Conservation (phyloP, 2,888 invertebrate genomes). For the Drosophila mettleri region DNA sequence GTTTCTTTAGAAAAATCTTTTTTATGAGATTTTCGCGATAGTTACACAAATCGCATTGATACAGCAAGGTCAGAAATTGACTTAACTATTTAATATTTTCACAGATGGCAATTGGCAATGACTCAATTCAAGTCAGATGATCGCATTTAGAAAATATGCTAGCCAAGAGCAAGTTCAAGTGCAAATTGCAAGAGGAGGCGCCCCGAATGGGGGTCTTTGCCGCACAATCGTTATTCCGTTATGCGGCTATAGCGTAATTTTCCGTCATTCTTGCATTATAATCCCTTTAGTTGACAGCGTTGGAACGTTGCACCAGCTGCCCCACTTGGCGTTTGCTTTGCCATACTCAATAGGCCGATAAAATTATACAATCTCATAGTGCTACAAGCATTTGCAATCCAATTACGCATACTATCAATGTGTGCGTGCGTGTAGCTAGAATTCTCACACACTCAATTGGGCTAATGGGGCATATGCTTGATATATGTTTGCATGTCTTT, state of each 20-base stretch:
- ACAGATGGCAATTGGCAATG: constrained; percentile 6
- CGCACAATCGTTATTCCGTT: constrained; percentile 2
- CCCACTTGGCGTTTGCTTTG: neutral
- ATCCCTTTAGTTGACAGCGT: constrained; percentile 55
- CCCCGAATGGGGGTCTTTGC: constrained; percentile 8
- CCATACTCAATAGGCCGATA: constrained; percentile 39
- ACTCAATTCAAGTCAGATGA: constrained; percentile 6
- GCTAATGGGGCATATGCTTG: constrained; percentile 59
- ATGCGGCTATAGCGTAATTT: constrained; percentile 7
- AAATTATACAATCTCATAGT: constrained; percentile 44
- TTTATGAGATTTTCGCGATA: too few species aligned
- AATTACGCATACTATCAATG: constrained; percentile 49
- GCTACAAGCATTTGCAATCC: constrained; percentile 64
- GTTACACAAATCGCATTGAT: too few species aligned
- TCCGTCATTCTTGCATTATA: constrained; percentile 35
- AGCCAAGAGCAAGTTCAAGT: constrained; percentile 74
- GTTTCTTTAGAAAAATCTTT: too few species aligned
- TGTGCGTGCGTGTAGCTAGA: constrained; percentile 12
- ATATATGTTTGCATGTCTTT: constrained; percentile 28
- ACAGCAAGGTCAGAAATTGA: constrained; percentile 11
- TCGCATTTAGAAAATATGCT: constrained; percentile 13
- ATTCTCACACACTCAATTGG: constrained; percentile 8
- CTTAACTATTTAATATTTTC: neutral
- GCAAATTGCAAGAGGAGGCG: constrained; percentile 35
- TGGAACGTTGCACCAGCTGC: constrained; percentile 55